Evolutionary conservation across 2,113 vertebrate genomes (phyloP).

Genomic region (Coptodon rendalli): DNA sequence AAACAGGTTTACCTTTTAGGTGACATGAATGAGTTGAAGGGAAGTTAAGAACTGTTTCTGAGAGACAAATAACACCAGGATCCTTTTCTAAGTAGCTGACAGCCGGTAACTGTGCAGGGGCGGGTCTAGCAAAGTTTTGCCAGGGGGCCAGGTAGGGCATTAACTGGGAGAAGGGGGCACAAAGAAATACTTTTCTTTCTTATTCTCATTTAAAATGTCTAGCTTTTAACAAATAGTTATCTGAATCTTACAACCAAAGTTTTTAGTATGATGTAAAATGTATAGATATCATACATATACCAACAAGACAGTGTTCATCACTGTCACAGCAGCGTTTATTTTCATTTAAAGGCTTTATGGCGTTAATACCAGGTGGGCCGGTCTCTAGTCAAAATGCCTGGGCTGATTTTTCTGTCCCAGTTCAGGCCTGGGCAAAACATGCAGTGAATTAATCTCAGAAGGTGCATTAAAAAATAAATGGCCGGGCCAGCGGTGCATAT

Average conservation of each 20-base stretch:
- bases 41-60: no score
- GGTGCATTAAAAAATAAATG: no score
- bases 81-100: fast-evolving
- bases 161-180: not conserved
- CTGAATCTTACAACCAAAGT: not conserved
- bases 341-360: not conserved
- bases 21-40: no score
- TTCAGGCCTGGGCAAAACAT: not conserved
- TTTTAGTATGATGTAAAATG: not conserved
- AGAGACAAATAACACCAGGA: not conserved
- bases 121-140: not conserved
- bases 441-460: no score
- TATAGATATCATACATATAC: not conserved
- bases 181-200: not conserved
- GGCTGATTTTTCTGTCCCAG: fast-evolving
- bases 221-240: not conserved
- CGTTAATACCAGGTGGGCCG: not conserved
- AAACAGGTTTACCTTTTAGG: no score
- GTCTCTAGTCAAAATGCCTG: not conserved
- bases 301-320: not conserved
- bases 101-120: not conserved
- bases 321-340: not conserved
- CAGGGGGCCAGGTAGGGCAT: not conserved
- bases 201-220: not conserved
- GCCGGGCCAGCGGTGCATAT: no score